Evolutionary conservation across 1,140 invertebrate genomes (phyloP).

Genomic region (Achatina immaculata): DNA sequence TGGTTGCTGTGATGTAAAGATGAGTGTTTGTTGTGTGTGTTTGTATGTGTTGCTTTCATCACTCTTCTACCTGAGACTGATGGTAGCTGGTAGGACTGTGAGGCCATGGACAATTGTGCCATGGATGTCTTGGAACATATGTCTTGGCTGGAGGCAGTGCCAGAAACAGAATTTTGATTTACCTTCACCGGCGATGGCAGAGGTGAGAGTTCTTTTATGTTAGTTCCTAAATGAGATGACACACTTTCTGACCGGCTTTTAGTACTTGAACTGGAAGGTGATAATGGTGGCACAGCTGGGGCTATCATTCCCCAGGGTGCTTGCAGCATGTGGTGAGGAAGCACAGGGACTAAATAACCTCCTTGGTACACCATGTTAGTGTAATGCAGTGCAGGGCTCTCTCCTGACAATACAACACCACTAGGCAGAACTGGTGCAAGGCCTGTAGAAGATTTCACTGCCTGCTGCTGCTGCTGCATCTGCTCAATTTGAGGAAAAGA

Average conservation of each 20-base stretch:
- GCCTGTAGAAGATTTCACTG: not conserved
- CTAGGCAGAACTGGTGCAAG: not conserved
- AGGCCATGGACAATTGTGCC: not conserved
- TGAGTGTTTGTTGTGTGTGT: slow-evolving; percentile 17
- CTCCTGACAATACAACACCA: not conserved
- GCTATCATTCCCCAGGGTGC: slow-evolving; percentile 18
- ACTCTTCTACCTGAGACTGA: not conserved
- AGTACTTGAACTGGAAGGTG: not conserved
- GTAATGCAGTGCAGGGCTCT: not conserved
- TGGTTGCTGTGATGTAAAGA: slow-evolving; percentile 18
- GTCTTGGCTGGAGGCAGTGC: not conserved
- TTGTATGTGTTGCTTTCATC: slow-evolving; percentile 20
- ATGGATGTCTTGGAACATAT: not conserved
- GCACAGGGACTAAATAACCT: slow-evolving; percentile 18
- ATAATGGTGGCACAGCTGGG: not conserved
- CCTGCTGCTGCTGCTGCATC: slow-evolving; percentile 10
- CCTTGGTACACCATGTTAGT: slow-evolving; percentile 25
- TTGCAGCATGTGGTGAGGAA: slow-evolving; percentile 10
- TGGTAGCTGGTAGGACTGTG: not conserved
- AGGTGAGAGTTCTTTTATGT: not conserved
- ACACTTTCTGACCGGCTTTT: not conserved
- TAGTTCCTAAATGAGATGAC: not conserved
- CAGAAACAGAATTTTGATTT: slow-evolving; percentile 9
- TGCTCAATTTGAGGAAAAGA: slow-evolving; percentile 14
- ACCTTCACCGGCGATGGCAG: not conserved